A percentile compares a stretch with the other conserved stretches of the same genome.
Evolutionary conservation across 2,113 vertebrate genomes (phyloP).

Genomic region (Pachyramphus minor): DNA sequence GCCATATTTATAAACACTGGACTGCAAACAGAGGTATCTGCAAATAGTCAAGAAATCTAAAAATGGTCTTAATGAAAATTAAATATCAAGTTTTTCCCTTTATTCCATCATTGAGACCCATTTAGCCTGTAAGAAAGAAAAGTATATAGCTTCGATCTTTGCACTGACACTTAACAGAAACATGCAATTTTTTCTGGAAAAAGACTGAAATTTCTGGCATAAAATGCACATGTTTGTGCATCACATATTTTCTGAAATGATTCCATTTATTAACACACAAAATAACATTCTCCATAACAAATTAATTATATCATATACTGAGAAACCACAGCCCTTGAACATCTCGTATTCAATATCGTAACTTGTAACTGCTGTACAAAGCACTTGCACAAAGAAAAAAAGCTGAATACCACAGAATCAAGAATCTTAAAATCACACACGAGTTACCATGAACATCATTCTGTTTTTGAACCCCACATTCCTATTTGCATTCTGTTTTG

Average conservation of each 20-base stretch:
- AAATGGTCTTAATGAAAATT: not conserved
- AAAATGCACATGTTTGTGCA: not conserved
- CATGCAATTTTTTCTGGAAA: not conserved
- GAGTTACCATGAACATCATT: not conserved
- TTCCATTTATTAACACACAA: not conserved
- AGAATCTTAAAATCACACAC: not conserved
- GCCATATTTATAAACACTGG: not conserved
- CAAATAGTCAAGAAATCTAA: not conserved
- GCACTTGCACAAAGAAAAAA: not conserved
- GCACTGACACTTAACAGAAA: not conserved
- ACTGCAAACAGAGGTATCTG: not conserved
- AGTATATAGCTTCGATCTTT: not conserved
- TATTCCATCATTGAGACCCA: not conserved
- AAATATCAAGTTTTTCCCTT: not conserved
- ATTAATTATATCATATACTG: not conserved
- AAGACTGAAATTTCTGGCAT: not conserved
- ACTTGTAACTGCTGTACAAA: not conserved
- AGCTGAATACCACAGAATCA: not conserved
- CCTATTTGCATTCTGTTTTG: not conserved
- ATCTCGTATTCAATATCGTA: not conserved
- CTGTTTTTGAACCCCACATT: not conserved
- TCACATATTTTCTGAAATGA: not conserved
- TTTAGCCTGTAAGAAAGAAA: not conserved
- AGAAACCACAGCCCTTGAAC: not conserved
- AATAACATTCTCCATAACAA: not conserved